Evolutionary conservation across 2,113 vertebrate genomes (phyloP), one percentile per base, ranked within the genome.

Genomic region (Tonatia bakeri): DNA sequence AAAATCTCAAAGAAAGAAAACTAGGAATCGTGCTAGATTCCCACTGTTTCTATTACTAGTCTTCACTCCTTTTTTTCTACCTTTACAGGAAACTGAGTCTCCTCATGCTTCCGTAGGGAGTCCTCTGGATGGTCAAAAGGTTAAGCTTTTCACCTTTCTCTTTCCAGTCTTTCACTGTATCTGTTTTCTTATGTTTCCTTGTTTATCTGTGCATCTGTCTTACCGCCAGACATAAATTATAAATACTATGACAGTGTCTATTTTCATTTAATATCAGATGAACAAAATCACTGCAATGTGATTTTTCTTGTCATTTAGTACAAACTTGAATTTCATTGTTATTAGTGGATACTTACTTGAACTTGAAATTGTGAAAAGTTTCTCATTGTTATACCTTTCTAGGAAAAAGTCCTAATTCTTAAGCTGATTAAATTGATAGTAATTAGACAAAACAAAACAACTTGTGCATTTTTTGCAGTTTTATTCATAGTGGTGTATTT

Each of bases 61-160:
- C 87, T 97, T 98, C 91, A 98, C 97, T 92, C 96, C 90, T 98
- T 94, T 96, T 97, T 97, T 97, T 98, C 97, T 98, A 2, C 98
- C 94, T 22, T 98, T 99, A 79, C 98, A 99, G 98, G 98, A 98
- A 94, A 91, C 85, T 98, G 96, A 82, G 79, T 98, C 98, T 98
- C 79, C 97, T 98, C 98, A 96, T 73, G 94, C 98, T 98, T 98
- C 98, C 98, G 70, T 98, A 98, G 97, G 90, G 96, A 98, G 93
- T 98, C 97, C 98, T 97, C 88, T 98, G 98, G 98, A 98, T 94
- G 95, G 97, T 96, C 99, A 98, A 97, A 98, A 99, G 98, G 98
- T 99, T 98, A 96, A 91, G 2, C 5, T 97, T 97, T 98, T 96
- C 83, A 52, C 87, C 96, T 95, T 96, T 91, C 92, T 82, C 81